Base-by-base conservation (phyloP, 2,888 invertebrate species). In the Cephus sareptanus region DNA sequence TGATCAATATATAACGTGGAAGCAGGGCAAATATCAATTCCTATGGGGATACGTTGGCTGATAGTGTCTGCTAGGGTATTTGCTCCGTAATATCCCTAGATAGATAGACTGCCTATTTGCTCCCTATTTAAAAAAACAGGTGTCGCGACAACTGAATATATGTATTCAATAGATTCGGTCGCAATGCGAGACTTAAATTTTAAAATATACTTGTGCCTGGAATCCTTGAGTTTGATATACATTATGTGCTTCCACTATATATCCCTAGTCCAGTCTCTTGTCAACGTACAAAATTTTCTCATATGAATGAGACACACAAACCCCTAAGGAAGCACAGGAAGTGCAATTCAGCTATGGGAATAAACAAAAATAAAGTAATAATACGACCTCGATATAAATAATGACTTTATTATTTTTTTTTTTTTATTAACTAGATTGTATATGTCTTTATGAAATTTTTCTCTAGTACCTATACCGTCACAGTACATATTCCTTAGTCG, bases 21-120 rank as follows among this genome's bases (percentile, higher is more conserved):
- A 80, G 79, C 35, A 80, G 79, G 79, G 82, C 83, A 84, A 85
- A 84, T 83, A 83, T 77, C 82, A 84, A 83, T 85, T 81, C 85
- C 83, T 75, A 78, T 80, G 83, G 85, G 82, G 80, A 79, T 77
- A 70, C 75, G 77, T 79, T 75, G 75, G 79, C 74, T 73, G 76
- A 77, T 78, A 79, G 56, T 68, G 84, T 79, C 81, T 85, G 81
- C 81, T 81, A 80, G 79, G 83, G 85, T 85, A 81, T 85, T 85
- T 85, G 81, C 82, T 77, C 79, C 35, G 74, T 75, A 80, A 79
- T 82, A 85, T 82, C 85, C 76, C 84, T 79, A 56, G 23, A 23
- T 56, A 56, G 56, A 56, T 56, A 56, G 23, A 56, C 23, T 56
- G 23, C 56, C 23, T 9, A 56, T 23, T 56, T 56, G 56, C 23